Evolutionary conservation across 1,140 invertebrate species (phyloP).

Genomic region (Conus ventricosus): DNA sequence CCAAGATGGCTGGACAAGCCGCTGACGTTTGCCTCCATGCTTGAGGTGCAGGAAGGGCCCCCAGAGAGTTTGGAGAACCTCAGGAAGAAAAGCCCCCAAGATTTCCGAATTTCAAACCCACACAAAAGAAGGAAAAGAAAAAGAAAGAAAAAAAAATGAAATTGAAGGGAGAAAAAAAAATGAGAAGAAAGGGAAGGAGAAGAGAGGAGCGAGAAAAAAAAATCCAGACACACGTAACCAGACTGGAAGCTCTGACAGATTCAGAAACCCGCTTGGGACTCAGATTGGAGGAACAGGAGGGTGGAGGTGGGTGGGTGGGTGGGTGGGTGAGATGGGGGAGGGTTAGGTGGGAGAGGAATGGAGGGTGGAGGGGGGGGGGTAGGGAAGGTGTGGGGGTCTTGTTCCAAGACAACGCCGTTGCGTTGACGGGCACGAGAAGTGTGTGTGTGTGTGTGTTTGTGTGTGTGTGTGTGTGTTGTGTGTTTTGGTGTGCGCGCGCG

Average conservation of each 20-base stretch:
- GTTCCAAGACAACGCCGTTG: background rate
- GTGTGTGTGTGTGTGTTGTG: background rate
- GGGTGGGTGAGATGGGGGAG: background rate
- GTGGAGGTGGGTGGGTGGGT: background rate
- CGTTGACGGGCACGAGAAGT: background rate
- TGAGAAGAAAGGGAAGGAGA: too few species aligned
- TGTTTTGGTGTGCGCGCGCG: background rate
- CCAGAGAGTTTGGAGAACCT: background rate
- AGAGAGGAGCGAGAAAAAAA: too few species aligned
- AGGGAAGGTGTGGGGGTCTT: too few species aligned
- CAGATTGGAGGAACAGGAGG: background rate
- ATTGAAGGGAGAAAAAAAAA: too few species aligned
- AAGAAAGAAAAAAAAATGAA: background rate
- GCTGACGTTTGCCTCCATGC: constrained; percentile 16
- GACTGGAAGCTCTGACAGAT: background rate
- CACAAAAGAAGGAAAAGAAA: background rate
- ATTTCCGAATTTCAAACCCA: background rate
- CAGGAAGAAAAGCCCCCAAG: background rate
- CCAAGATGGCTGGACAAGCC: background rate
- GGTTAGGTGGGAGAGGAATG: background rate
- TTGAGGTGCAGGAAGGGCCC: constrained; percentile 25
- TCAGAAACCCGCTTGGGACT: constrained; percentile 10
- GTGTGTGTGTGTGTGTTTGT: too few species aligned
- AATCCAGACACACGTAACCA: background rate
- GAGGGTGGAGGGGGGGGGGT: background rate